Percentiles rank a stretch among this genome's conserved stretches.
Conservation (phyloP, 2,797 vertebrate species). For the Petrocephalus sullivani region DNA sequence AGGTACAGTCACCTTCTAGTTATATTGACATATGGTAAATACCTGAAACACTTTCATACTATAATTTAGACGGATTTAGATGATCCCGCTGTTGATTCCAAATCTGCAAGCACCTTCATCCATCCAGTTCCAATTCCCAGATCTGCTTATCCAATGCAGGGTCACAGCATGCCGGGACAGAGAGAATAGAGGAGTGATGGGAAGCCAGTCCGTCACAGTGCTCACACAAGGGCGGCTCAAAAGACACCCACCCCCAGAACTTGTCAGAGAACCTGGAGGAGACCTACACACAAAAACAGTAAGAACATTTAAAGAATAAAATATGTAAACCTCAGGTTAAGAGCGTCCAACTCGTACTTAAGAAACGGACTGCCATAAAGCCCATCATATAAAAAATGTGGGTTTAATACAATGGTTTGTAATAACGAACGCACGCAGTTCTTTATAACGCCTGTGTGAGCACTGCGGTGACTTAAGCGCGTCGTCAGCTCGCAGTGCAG, state of each 20-base stretch:
- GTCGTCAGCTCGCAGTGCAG: neutral
- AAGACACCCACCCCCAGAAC: neutral
- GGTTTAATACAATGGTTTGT: neutral
- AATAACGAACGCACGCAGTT: neutral
- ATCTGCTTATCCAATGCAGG: neutral
- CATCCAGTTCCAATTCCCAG: neutral
- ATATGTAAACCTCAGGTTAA: neutral
- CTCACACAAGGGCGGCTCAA: neutral
- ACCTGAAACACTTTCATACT: neutral
- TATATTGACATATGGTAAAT: neutral
- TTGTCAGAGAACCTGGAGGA: neutral
- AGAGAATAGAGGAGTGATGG: neutral
- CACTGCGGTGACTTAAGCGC: neutral
- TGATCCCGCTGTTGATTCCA: neutral
- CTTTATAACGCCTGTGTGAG: neutral
- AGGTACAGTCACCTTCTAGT: neutral
- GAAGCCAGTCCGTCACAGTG: neutral
- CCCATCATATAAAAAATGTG: neutral
- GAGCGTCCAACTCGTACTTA: neutral
- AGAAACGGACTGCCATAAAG: neutral
- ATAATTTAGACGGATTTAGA: conserved; percentile 9
- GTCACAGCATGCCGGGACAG: neutral
- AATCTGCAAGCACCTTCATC: neutral
- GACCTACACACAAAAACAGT: neutral
- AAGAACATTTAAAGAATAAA: neutral